Conservation (phyloP, 2,113 vertebrate species). For the Todiramphus chloris region DNA sequence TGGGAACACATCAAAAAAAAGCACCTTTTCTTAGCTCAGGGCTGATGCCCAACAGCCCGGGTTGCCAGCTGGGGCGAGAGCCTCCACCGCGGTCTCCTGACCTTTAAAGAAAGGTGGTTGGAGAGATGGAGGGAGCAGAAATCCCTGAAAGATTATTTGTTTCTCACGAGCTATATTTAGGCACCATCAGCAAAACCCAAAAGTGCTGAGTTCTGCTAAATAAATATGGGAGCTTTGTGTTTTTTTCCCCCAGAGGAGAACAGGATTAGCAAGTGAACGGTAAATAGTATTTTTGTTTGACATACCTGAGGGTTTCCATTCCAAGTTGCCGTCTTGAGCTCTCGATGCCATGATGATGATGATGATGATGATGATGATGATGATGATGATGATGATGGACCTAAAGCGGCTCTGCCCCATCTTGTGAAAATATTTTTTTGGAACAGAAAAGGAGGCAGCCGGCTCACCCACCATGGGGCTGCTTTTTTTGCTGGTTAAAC, state of each 20-base stretch:
- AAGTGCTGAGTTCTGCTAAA: constrained; percentile 60
- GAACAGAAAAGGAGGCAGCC: not conserved
- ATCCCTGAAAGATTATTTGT: constrained; percentile 36
- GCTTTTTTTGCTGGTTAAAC: not conserved
- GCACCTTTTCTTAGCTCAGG: not conserved
- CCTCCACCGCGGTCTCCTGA: accelerated
- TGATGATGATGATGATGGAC: not conserved
- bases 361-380: not conserved
- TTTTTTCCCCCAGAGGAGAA: not conserved
- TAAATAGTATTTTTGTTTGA: constrained; percentile 47
- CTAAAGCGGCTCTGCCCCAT: not conserved
- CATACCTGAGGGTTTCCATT: constrained; percentile 61
- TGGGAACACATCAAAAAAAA: not conserved
- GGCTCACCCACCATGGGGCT: not conserved
- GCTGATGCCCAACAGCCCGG: not conserved
- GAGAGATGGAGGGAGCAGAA: not conserved
- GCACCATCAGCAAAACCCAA: not conserved
- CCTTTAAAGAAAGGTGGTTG: not conserved
- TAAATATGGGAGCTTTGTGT: constrained; percentile 14
- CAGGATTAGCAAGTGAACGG: not conserved
- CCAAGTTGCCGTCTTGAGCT: not conserved
- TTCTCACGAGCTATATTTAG: constrained; percentile 51
- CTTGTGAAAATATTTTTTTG: not conserved
- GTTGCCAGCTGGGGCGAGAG: not conserved
- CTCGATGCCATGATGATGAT: not conserved